Conservation (phyloP, 2,888 invertebrate species). For the Cephonodes hylas region DNA sequence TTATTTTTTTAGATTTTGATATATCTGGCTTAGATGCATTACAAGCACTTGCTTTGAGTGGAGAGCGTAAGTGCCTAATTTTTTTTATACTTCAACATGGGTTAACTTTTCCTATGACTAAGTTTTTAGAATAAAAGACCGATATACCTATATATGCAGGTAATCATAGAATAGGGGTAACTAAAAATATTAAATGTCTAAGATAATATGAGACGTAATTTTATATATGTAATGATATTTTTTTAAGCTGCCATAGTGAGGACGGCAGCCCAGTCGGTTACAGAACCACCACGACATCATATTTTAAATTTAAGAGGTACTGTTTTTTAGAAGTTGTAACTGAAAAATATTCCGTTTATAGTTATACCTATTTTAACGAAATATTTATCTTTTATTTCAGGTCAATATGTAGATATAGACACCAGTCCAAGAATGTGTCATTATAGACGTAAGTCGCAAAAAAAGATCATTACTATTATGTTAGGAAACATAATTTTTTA, state of each 20-base stretch:
- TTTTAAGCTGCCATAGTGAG: slow-evolving; percentile 3
- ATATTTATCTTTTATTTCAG: slow-evolving; percentile 17
- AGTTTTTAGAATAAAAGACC: too few species aligned
- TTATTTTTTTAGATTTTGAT: slow-evolving; percentile 41
- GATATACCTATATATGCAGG: too few species aligned
- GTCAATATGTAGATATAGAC: neutral
- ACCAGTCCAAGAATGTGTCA: slow-evolving; percentile 21
- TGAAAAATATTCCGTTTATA: too few species aligned
- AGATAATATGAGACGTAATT: neutral
- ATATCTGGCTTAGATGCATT: slow-evolving; percentile 56
- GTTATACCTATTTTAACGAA: too few species aligned
- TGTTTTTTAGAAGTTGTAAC: neutral
- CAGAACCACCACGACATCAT: neutral
- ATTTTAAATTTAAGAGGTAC: neutral
- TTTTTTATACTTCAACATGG: neutral
- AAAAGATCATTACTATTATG: neutral
- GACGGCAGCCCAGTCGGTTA: neutral
- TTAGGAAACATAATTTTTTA: too few species aligned
- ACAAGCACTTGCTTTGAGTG: slow-evolving; percentile 58
- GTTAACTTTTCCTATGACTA: too few species aligned
- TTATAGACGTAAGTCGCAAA: slow-evolving; percentile 30
- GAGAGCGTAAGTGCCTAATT: slow-evolving; percentile 42
- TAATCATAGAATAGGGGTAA: too few species aligned
- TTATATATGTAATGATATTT: neutral
- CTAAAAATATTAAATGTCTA: too few species aligned